These are phyloP conservation scores for Myrmecobius fasciatus DNA, from an alignment of 2,113 vertebrate species.

Conservation along the genomic window DNA sequence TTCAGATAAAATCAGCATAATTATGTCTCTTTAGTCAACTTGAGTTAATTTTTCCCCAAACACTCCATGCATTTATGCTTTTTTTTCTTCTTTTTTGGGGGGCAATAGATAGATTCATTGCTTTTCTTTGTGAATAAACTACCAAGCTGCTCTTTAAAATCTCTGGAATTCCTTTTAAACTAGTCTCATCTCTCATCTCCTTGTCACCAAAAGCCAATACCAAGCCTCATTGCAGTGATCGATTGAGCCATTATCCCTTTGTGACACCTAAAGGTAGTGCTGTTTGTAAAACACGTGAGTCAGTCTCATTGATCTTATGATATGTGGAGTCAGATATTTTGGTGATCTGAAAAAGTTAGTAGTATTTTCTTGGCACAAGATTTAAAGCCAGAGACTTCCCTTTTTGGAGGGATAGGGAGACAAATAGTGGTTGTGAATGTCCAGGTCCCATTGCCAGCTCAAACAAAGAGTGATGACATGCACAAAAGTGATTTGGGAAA, in stretches of 20 bases:
- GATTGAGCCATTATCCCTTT: constrained; percentile 84
- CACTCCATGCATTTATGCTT: neutral
- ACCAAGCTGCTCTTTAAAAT: constrained; percentile 81
- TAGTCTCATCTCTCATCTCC: constrained; percentile 83
- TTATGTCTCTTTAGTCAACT: neutral
- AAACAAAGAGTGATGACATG: neutral
- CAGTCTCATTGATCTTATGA: constrained; percentile 83
- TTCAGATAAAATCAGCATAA: neutral
- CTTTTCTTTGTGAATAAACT: constrained; percentile 67
- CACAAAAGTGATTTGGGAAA: neutral
- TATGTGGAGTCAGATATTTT: constrained; percentile 74
- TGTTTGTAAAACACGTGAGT: constrained; percentile 82
- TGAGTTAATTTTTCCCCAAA: neutral
- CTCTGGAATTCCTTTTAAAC: constrained; percentile 79
- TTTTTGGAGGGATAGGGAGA: neutral
- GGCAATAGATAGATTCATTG: neutral
- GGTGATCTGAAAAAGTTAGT: constrained; percentile 83
- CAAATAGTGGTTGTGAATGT: neutral
- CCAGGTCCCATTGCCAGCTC: neutral
- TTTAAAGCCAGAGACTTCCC: constrained; percentile 73
- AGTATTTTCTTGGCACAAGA: constrained; percentile 84
- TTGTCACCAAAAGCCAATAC: constrained; percentile 85
- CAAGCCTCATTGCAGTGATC: constrained; percentile 84
- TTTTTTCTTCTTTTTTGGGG: neutral
- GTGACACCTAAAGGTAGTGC: constrained; percentile 82